Percentiles rank a stretch among this genome's conserved stretches.
These are phyloP conservation scores for Andrena haemorrhoa DNA, from an alignment of 2,888 invertebrate genomes.

Conservation along the genomic window DNA sequence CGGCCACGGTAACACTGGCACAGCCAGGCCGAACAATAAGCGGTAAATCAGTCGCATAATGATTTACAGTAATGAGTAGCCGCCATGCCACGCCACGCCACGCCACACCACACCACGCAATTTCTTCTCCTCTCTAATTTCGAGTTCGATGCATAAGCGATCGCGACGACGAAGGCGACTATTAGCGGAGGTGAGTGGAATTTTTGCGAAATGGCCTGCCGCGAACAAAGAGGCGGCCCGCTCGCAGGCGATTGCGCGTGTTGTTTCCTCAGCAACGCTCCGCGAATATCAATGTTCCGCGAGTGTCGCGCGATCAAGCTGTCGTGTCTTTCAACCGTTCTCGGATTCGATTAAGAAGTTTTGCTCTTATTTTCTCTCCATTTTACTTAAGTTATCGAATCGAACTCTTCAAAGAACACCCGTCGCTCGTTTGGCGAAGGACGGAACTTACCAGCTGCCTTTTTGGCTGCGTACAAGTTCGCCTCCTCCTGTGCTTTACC, in stretches of 20 bases:
- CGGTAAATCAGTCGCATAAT: constrained; percentile 80
- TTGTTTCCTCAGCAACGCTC: constrained; percentile 40
- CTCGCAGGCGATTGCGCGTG: neutral
- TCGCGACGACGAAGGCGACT: constrained; percentile 12
- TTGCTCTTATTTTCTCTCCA: constrained; percentile 6
- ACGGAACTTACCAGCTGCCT: constrained; percentile 92
- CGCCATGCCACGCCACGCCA: neutral
- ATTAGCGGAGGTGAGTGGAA: neutral
- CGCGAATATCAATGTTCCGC: neutral
- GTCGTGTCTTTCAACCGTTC: constrained; percentile 44
- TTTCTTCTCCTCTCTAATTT: constrained; percentile 43
- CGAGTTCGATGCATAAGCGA: constrained; percentile 21
- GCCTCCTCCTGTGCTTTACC: constrained; percentile 99
- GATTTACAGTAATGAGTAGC: constrained; percentile 82
- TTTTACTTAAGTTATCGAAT: constrained; percentile 46
- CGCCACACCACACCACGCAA: neutral
- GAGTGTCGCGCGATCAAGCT: neutral
- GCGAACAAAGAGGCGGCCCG: no score
- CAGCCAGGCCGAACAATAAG: constrained; percentile 76
- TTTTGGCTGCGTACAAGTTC: constrained; percentile 99
- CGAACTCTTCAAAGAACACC: constrained; percentile 71
- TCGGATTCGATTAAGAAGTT: neutral
- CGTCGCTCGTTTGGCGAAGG: constrained; percentile 69
- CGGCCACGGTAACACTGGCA: constrained; percentile 74
- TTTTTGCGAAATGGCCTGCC: neutral